Evolutionary conservation across 2,888 invertebrate species (phyloP).

Genomic region (Polyommatus icarus): DNA sequence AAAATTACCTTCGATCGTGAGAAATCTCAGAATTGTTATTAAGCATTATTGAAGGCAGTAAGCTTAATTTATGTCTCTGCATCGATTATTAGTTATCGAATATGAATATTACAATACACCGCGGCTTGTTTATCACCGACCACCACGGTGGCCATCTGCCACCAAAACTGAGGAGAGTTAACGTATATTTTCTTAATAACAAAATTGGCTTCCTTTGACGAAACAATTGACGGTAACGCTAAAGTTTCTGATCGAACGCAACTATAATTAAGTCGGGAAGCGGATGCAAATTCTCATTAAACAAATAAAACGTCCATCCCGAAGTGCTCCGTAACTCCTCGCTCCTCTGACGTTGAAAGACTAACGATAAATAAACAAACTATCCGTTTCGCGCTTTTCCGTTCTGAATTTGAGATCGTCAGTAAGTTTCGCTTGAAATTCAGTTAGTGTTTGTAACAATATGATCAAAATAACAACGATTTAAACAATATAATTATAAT

Average conservation of each 20-base stretch:
- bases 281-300: slow-evolving; percentile 29
- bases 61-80: too few species aligned
- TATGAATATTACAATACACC: too few species aligned
- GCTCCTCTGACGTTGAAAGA: slow-evolving; percentile 9
- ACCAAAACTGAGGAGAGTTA: too few species aligned
- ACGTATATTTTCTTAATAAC: not conserved
- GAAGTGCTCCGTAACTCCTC: slow-evolving; percentile 2
- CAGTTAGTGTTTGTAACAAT: not conserved
- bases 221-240: not conserved
- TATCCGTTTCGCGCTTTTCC: not conserved
- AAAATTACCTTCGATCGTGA: too few species aligned
- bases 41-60: too few species aligned
- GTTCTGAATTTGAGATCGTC: not conserved
- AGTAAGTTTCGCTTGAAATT: not conserved
- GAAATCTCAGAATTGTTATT: too few species aligned
- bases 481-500: too few species aligned
- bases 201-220: not conserved
- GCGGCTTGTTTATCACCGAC: too few species aligned
- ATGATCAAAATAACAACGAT: not conserved
- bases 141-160: too few species aligned
- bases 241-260: not conserved
- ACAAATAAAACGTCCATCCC: slow-evolving; percentile 31
- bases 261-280: slow-evolving; percentile 15
- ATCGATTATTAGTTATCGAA: too few species aligned
- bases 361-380: slow-evolving; percentile 6